Base-by-base conservation (phyloP, 2,888 invertebrate species). In the Heliconius cydno region DNA sequence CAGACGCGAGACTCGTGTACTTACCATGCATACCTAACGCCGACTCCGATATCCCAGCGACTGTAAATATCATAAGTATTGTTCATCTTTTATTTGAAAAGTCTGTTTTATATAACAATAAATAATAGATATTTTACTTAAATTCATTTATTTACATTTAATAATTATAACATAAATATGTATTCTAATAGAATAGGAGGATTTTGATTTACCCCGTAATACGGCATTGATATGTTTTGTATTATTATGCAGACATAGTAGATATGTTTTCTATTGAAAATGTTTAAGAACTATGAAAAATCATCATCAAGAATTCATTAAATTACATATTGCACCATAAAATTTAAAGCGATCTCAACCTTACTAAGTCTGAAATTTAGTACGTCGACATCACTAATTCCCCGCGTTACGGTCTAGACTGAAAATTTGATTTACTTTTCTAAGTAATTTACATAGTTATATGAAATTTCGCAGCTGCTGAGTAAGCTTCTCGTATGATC, bases 351-450 rank as follows among this genome's bases (percentile, higher is more conserved):
- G 28, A 41, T 19, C 10, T 9, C 25, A 12, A 12, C 65, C 38
- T 63, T 74, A 65, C 38, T 63, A 19, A 75, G 63, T 38, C 25
- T 75, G 25, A 65, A 15, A 60, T 73, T 72, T 57, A 41, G 41
- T 75, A 65, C 65, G 25, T 46, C 63, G 65, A 38, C 75, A 65
- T 65, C 65, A 75, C 75, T 75, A 74, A 74, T 65, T 67, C 72
- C 38, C 78, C 60, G 46, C 41, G 72, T 78, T 66, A 78, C 68
- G 60, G 78, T 81, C 81, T 78, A 77, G 70, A 78, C 79, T 81
- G 82, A 81, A 82, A 81, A 79, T 82, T 82, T 81, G 82, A 82
- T 82, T 81, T 82, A 82, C 80, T 82, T 82, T 81, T 81, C 75
- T 77, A 82, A 82, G 81, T 82, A 81, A 82, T 82, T 82, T 82